A percentile compares a stretch with the other conserved stretches of the same genome.
phyloP scores from a whole-genome alignment of 2,113 vertebrate genomes.

The Mesembrinibis cayennensis region DNA sequence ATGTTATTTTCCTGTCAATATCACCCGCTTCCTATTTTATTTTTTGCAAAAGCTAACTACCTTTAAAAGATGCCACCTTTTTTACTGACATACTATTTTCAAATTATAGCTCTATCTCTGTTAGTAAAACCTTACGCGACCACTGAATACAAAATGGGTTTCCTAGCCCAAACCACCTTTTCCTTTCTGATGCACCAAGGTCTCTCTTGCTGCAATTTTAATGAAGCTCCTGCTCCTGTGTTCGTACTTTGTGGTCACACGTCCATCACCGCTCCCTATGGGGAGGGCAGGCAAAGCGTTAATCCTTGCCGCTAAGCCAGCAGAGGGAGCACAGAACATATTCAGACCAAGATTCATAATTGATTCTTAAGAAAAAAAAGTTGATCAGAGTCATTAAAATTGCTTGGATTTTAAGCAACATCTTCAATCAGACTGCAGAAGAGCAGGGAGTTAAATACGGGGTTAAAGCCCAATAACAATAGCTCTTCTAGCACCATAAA shows the following conservation, averaged over 20 bases:
- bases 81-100: conserved; percentile 25
- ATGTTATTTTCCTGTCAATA: conserved; percentile 7
- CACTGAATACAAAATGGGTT: conserved; percentile 6
- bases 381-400: not conserved
- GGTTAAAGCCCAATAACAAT: not conserved
- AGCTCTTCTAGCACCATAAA: not conserved
- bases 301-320: not conserved
- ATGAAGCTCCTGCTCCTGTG: not conserved
- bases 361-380: not conserved
- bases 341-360: not conserved
- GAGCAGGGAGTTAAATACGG: not conserved
- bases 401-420: not conserved
- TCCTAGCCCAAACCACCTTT: conserved; percentile 15
- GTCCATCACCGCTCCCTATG: not conserved
- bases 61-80: conserved; percentile 14
- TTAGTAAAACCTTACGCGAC: not conserved
- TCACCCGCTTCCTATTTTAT: not conserved
- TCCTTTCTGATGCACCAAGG: not conserved
- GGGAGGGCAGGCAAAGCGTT: not conserved
- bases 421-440: not conserved
- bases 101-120: conserved; percentile 19
- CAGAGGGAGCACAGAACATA: conserved; percentile 46
- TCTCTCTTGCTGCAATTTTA: conserved; percentile 23
- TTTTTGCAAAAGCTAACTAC: not conserved
- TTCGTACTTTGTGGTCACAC: not conserved